Evolutionary conservation across 2,888 invertebrate genomes (phyloP).

Genomic region (Oeneis ivallda): DNA sequence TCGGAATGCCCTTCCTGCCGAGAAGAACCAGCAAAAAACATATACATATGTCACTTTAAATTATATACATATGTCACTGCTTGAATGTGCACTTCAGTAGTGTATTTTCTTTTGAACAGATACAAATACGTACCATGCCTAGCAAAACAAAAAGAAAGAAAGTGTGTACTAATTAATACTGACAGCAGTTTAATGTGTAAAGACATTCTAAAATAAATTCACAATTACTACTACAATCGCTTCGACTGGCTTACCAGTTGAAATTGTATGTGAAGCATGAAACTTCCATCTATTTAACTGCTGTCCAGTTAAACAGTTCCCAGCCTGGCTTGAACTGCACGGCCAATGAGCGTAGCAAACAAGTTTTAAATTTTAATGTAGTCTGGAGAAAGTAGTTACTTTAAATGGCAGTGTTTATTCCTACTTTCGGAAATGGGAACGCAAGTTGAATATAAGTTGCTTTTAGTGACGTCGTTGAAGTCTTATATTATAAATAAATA

Average conservation of each 20-base stretch:
- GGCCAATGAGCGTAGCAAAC: conserved; percentile 64
- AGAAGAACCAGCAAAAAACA: too few species aligned
- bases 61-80: neutral
- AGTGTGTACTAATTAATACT: conserved; percentile 41
- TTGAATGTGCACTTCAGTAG: neutral
- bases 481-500: conserved; percentile 3
- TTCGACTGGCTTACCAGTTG: conserved; percentile 57
- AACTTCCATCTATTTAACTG: conserved; percentile 70
- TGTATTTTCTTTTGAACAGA: neutral
- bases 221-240: conserved; percentile 46
- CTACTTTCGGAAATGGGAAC: conserved; percentile 59
- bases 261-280: conserved; percentile 62
- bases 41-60: too few species aligned
- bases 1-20: too few species aligned
- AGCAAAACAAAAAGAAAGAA: conserved; percentile 37
- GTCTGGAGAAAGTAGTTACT: conserved; percentile 67
- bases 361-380: conserved; percentile 78
- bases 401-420: conserved; percentile 56
- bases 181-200: conserved; percentile 43
- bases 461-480: conserved; percentile 2
- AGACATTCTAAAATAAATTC: conserved; percentile 31
- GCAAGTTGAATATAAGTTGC: conserved; percentile 51
- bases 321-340: conserved; percentile 65
- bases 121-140: conserved; percentile 47
- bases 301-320: conserved; percentile 57